Conservation (phyloP, 2,797 vertebrate genomes). For the Petrocephalus schoutedeni region DNA sequence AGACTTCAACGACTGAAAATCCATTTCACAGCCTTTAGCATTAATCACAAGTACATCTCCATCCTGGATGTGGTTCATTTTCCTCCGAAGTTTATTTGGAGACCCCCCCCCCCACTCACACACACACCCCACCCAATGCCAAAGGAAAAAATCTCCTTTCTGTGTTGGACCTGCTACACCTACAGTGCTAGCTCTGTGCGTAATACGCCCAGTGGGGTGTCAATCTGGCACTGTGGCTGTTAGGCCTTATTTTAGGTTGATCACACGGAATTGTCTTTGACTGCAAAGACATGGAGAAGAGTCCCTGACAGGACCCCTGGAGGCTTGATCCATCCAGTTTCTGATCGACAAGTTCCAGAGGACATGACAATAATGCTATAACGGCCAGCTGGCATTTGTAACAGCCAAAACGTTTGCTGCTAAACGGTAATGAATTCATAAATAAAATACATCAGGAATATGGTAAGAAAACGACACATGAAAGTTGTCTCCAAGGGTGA, state of each 20-base stretch:
- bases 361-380: background rate
- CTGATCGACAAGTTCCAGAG: background rate
- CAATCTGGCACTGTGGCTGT: constrained; percentile 27
- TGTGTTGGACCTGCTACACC: background rate
- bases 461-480: background rate
- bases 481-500: background rate
- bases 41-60: background rate
- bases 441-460: background rate
- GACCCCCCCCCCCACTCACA: background rate
- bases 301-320: background rate
- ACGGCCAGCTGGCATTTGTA: background rate
- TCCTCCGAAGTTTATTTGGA: background rate
- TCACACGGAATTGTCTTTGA: constrained; percentile 34
- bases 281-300: background rate
- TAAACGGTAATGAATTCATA: background rate
- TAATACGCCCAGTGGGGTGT: constrained; percentile 25
- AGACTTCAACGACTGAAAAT: background rate
- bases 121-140: background rate
- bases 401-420: background rate
- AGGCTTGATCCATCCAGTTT: background rate
- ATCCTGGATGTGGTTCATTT: background rate
- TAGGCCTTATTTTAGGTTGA: constrained; percentile 38
- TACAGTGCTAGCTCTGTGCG: constrained; percentile 14
- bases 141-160: background rate
- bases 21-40: background rate